Evolutionary conservation across 2,797 vertebrate genomes (phyloP).

Genomic region (Notoglanidium macrostoma): DNA sequence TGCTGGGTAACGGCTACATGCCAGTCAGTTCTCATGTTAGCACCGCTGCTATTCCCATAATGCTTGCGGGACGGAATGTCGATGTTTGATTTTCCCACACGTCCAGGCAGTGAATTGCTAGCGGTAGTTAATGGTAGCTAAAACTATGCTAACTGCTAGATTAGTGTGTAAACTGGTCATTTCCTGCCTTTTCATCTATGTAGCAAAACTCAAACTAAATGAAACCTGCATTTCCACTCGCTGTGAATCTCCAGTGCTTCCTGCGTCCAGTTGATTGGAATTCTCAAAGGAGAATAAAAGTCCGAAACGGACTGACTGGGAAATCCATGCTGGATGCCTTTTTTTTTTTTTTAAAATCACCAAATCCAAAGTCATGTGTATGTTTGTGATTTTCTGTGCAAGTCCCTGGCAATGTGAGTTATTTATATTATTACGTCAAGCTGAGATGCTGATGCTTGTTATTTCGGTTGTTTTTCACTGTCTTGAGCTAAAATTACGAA

Average conservation of each 20-base stretch:
- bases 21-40: background rate
- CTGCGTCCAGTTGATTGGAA: slow-evolving; percentile 19
- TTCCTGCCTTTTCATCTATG: background rate
- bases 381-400: background rate
- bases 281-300: slow-evolving; percentile 6
- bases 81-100: background rate
- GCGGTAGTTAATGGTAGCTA: background rate
- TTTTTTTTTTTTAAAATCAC: background rate
- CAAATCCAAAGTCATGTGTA: background rate
- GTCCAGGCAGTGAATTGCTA: background rate
- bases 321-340: background rate
- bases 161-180: background rate
- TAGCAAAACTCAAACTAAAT: background rate
- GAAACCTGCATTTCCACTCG: slow-evolving; percentile 4
- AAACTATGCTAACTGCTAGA: background rate
- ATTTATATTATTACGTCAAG: background rate
- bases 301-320: background rate
- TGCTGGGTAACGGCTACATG: background rate
- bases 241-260: slow-evolving; percentile 55
- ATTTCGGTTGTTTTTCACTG: background rate
- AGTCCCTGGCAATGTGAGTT: slow-evolving; percentile 19
- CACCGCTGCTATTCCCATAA: background rate
- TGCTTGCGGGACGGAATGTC: background rate
- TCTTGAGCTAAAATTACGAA: background rate
- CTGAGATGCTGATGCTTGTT: background rate